Base-by-base conservation (phyloP, 2,888 invertebrate species). In the Alviniconcha strummeri region DNA sequence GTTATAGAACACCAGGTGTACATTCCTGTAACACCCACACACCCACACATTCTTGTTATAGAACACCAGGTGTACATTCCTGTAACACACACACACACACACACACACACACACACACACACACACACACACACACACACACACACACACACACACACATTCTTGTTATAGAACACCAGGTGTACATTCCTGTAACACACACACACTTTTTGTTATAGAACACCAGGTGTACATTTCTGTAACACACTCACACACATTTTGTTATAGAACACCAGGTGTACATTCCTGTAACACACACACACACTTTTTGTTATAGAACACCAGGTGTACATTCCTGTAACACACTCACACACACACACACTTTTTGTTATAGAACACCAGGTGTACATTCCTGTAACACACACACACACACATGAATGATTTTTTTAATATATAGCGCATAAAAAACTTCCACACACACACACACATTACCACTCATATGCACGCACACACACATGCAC, bases 201-300 rank as follows among this genome's bases (percentile, higher is more conserved):
- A 64, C 3, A 64, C 11, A 64, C 11, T 96, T 96, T 94, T 96
- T 96, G 94, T 98, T 98, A 93, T 97, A 98, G 94, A 96, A 97
- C 86, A 97, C 87, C 82, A 98, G 93, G 87, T 95, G 95, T 69
- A 97, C 95, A 83, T 85, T 81, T 64, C 92, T 60, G 17, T 6
- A 78, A 19, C 5, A 64, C 13, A 78, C 36, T 1, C 36, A 36
- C 36, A 36, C 36, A n/a, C n/a, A n/a, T 36, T 3, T 36, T 36
- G 36, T 19, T 55, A 57, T 17, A 67, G 36, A 78, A 57, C 67
- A 7, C 13, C n/a, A 77, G 19, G 56, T n/a, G 15, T 64, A 15
- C 64, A 4, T 36, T 36, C 36, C 36, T 36, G 36, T 36, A 36
- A 36, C 36, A 36, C 36, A 36, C 36, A 36, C 36, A 36, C 36